Conservation (phyloP, 1,140 invertebrate species). For the Drosophila parvula region DNA sequence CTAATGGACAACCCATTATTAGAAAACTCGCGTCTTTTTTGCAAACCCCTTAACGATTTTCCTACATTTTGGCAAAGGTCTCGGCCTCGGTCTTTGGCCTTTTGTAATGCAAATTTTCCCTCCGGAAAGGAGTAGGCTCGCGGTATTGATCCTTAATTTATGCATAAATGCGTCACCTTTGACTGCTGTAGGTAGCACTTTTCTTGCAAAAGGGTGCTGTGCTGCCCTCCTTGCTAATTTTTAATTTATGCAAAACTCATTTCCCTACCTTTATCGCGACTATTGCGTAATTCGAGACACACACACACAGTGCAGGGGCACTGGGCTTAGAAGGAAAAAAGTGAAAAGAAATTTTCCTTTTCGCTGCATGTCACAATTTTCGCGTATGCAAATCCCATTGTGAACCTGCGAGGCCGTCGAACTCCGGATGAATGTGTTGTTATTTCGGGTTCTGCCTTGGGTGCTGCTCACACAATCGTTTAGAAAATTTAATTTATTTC, state of each 20-base stretch:
- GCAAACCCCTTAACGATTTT: slow-evolving; percentile 50
- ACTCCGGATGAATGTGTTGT: slow-evolving; percentile 39
- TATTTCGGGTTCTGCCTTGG: slow-evolving; percentile 40
- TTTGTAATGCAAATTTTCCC: slow-evolving; percentile 74
- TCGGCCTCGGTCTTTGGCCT: slow-evolving; percentile 3
- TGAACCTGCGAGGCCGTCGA: slow-evolving; percentile 65
- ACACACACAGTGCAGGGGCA: slow-evolving; percentile 18
- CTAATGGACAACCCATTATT: slow-evolving; percentile 79
- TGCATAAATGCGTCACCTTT: slow-evolving; percentile 82
- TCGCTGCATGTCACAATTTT: slow-evolving; percentile 44
- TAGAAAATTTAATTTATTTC: slow-evolving; percentile 83
- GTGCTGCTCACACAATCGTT: slow-evolving; percentile 74
- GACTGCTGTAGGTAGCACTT: slow-evolving; percentile 36
- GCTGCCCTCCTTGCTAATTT: slow-evolving; percentile 70
- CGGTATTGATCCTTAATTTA: slow-evolving; percentile 83
- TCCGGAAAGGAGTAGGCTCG: slow-evolving; percentile 37
- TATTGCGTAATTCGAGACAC: slow-evolving; percentile 76
- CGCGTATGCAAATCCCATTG: slow-evolving; percentile 81
- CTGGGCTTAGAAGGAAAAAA: slow-evolving; percentile 28
- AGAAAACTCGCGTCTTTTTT: slow-evolving; percentile 68
- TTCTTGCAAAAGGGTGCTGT: slow-evolving; percentile 31
- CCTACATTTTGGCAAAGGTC: slow-evolving; percentile 51
- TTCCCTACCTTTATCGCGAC: slow-evolving; percentile 52
- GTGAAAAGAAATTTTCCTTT: slow-evolving; percentile 68
- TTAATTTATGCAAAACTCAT: slow-evolving; percentile 80